These are phyloP conservation scores for Protula sp. DNA, from an alignment of 2,888 invertebrate genomes.

Conservation along the genomic window DNA sequence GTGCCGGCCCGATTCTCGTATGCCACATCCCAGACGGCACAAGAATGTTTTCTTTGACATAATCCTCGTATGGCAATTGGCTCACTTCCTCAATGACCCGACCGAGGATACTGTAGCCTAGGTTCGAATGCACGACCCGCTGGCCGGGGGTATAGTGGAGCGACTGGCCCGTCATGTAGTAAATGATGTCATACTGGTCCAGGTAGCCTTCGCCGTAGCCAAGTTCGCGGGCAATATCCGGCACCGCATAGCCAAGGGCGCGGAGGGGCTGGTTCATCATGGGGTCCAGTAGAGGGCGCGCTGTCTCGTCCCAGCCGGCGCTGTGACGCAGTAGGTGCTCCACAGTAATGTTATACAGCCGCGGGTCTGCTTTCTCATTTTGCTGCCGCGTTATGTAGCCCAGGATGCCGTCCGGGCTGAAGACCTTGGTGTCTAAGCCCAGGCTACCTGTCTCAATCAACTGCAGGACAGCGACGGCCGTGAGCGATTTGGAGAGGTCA, in stretches of 20 bases:
- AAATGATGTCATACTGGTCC: constrained; percentile 30
- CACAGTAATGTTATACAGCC: constrained; percentile 39
- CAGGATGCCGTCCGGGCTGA: constrained; percentile 25
- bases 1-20: constrained; percentile 31
- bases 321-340: constrained; percentile 40
- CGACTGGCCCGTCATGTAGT: constrained; percentile 34
- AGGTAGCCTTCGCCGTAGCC: constrained; percentile 17
- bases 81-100: constrained; percentile 37
- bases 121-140: constrained; percentile 34
- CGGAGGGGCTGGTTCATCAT: constrained; percentile 34
- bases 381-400: constrained; percentile 16
- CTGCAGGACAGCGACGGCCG: constrained; percentile 34
- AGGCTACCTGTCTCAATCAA: constrained; percentile 34
- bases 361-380: constrained; percentile 22
- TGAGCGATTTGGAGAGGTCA: constrained; percentile 39
- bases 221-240: constrained; percentile 35
- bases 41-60: constrained; percentile 27
- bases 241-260: constrained; percentile 28
- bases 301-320: constrained; percentile 40
- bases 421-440: constrained; percentile 22
- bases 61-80: constrained; percentile 29
- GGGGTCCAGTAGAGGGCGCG: constrained; percentile 33
- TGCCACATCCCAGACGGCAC: constrained; percentile 47
- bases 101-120: constrained; percentile 42
- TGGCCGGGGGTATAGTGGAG: constrained; percentile 40